phyloP scores from a whole-genome alignment of 1,140 invertebrate genomes.

The Drosophila pachea region DNA sequence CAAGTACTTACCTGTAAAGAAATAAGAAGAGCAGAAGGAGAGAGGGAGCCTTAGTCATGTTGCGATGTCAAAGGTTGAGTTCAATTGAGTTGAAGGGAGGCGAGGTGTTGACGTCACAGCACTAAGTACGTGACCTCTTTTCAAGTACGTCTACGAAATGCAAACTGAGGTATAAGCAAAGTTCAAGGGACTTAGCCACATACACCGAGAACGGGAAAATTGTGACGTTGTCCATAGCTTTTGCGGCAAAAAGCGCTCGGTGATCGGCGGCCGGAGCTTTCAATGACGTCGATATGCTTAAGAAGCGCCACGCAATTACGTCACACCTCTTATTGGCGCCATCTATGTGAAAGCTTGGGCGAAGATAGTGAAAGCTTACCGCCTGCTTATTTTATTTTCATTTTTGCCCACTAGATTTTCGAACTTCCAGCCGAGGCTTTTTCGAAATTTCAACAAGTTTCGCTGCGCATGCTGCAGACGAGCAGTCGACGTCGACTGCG shows the following conservation, averaged over 20 bases:
- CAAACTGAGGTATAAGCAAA: conserved; percentile 18
- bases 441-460: conserved; percentile 75
- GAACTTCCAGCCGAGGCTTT: conserved; percentile 11
- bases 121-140: conserved; percentile 54
- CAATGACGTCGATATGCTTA: conserved; percentile 38
- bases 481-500: conserved; percentile 14
- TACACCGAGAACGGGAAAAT: conserved; percentile 13
- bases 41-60: conserved; percentile 25
- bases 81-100: conserved; percentile 8
- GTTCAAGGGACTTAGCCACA: conserved; percentile 51
- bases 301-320: conserved; percentile 20
- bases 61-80: neutral
- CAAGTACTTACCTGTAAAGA: conserved; percentile 63
- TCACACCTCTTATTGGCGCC: conserved; percentile 2
- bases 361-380: conserved; percentile 13
- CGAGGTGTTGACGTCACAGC: conserved; percentile 44
- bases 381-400: conserved; percentile 23
- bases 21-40: conserved; percentile 14
- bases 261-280: conserved; percentile 33
- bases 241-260: conserved; percentile 12
- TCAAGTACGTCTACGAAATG: conserved; percentile 11
- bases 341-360: conserved; percentile 17
- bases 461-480: conserved; percentile 21
- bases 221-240: conserved; percentile 49
- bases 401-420: neutral